Evolutionary conservation across 1,140 invertebrate species (phyloP), one percentile per base, ranked within the genome.

Genomic region (Anastrepha ludens): DNA sequence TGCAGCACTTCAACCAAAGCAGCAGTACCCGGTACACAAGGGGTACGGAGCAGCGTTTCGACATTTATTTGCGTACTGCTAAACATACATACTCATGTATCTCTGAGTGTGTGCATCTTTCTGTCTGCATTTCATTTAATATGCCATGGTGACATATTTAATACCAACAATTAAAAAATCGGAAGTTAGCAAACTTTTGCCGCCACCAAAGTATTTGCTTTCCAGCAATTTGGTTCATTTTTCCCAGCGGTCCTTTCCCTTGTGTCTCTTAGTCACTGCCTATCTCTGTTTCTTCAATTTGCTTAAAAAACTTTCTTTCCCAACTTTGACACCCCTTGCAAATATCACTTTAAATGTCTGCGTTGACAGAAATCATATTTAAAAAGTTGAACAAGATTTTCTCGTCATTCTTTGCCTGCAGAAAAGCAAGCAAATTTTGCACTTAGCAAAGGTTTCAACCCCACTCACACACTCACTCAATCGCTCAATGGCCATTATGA

Each of bases 241-340:
- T 81, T 11, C n/a, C 74, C 74, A 9, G 70, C 17, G 74, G 2
- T 47, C 15, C 3, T 11, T 47, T 47, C 9, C 3, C 39, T 47
- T 13, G 2, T 55, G 47, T 81, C n/a, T 55, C 47, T 81, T 41
- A 55, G 47, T 20, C 47, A 13, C 11, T 74, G 67, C 17, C 65
- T 62, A 29, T 64, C 7, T 41, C 17, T 44, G 67, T 2, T 41
- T 74, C 47, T 81, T 20, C 50, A 58, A 81, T 81, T 81, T 81
- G 55, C 74, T 81, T 81, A 81, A 81, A 81, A 81, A 81, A 81
- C 44, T 55, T 81, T 81, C 74, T n/a, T n/a, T 81, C 47, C 64
- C 86, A 78, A 64, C 70, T 88, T 62, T 86, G 85, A 85, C 88
- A 88, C 87, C 81, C 87, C 67, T 74, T 55, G 9, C 47, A 55